phyloP scores from a whole-genome alignment of 2,113 vertebrate species.

The Kryptolebias marmoratus region DNA sequence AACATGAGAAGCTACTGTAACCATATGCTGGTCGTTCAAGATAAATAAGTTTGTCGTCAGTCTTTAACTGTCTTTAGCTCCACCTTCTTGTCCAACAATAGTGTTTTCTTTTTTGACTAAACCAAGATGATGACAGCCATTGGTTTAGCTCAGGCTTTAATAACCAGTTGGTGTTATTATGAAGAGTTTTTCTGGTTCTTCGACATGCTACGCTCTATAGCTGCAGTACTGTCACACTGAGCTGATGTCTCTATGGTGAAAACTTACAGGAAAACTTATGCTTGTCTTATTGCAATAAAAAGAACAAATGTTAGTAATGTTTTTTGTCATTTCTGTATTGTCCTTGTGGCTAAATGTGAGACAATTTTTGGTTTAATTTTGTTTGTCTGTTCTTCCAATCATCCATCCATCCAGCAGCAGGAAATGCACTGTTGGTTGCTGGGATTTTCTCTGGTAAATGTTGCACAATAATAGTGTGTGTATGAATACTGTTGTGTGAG shows the following conservation, averaged over 20 bases:
- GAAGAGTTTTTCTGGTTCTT: not conserved
- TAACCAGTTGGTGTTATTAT: not conserved
- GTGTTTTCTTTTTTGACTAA: not conserved
- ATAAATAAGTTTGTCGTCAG: no score
- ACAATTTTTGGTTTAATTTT: not conserved
- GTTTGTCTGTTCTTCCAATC: not conserved
- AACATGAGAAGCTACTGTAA: no score
- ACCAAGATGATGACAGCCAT: not conserved
- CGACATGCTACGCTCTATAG: not conserved
- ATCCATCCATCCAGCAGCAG: not conserved
- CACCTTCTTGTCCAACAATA: no score
- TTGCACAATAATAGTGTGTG: not conserved
- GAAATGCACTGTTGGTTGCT: not conserved
- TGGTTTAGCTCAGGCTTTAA: not conserved
- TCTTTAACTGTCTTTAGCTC: no score
- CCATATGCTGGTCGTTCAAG: no score
- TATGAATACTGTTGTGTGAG: not conserved
- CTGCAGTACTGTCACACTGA: not conserved
- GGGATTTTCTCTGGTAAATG: not conserved
- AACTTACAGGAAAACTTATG: not conserved
- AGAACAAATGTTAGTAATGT: not conserved
- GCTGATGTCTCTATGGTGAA: not conserved
- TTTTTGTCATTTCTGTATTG: not conserved
- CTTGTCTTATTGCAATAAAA: not conserved
- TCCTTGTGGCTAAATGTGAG: not conserved